Evolutionary conservation across 2,888 invertebrate genomes (phyloP).

Genomic region (Diadegma fenestrale): DNA sequence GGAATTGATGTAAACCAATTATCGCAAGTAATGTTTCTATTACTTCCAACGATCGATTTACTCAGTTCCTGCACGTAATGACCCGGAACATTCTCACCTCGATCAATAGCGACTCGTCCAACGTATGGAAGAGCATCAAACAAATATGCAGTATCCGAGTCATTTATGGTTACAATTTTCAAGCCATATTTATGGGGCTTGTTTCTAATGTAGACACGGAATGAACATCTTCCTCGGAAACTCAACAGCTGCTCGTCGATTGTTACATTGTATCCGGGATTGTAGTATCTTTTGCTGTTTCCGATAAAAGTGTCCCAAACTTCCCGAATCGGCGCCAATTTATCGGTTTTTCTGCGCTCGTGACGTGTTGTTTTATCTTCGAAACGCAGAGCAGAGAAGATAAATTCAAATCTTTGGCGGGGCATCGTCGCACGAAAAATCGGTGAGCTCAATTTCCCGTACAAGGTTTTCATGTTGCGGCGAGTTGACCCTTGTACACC

Average conservation of each 20-base stretch:
- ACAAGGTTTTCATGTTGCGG: constrained; percentile 23
- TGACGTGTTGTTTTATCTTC: constrained; percentile 28
- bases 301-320: constrained; percentile 23
- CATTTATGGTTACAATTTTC: constrained; percentile 78
- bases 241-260: constrained; percentile 50
- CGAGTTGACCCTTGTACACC: constrained; percentile 30
- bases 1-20: constrained; percentile 65
- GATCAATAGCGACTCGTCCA: constrained; percentile 71
- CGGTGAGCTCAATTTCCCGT: constrained; percentile 26
- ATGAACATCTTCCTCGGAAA: constrained; percentile 72
- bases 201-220: constrained; percentile 73
- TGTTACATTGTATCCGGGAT: constrained; percentile 24
- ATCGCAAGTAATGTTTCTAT: constrained; percentile 31
- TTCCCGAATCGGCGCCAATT: constrained; percentile 23
- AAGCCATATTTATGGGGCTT: constrained; percentile 79
- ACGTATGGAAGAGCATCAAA: constrained; percentile 77
- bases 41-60: constrained; percentile 33
- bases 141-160: constrained; percentile 78
- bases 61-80: constrained; percentile 69
- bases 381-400: constrained; percentile 18
- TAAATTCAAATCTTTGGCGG: constrained; percentile 28
- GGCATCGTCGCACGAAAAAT: constrained; percentile 36
- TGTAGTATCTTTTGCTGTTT: constrained; percentile 21
- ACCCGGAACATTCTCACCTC: constrained; percentile 52
- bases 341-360: constrained; percentile 22